These are phyloP conservation scores for Typhlichthys subterraneus DNA, from an alignment of 2,797 vertebrate species.

Conservation along the genomic window DNA sequence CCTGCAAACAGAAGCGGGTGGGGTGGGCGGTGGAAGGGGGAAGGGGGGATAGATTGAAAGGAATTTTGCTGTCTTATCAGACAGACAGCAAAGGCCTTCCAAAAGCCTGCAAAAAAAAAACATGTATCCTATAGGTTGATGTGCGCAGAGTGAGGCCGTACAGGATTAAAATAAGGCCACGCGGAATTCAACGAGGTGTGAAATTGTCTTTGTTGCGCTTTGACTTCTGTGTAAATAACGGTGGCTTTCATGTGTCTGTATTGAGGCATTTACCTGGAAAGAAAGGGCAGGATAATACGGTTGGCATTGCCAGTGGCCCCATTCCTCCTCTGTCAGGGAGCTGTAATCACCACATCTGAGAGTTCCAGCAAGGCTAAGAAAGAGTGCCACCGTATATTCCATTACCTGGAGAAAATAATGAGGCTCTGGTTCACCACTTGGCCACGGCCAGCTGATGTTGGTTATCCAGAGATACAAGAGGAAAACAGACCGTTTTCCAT, in stretches of 20 bases:
- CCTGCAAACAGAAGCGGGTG: conserved; percentile 55
- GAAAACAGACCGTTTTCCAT: conserved; percentile 31
- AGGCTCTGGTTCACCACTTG: conserved; percentile 58
- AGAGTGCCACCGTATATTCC: conserved; percentile 58
- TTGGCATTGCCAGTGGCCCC: conserved; percentile 30
- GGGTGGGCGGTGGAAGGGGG: background rate
- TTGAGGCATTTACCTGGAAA: conserved; percentile 26
- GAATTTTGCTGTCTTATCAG: conserved; percentile 31
- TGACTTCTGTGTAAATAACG: conserved; percentile 25
- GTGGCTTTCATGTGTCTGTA: conserved; percentile 4
- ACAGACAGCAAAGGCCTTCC: conserved; percentile 16
- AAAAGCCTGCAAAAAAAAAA: conserved; percentile 25
- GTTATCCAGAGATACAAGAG: conserved; percentile 50
- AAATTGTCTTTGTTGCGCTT: conserved; percentile 12
- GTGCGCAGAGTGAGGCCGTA: conserved; percentile 5
- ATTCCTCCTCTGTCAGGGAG: conserved; percentile 47
- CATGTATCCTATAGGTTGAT: conserved; percentile 16
- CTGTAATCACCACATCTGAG: conserved; percentile 68
- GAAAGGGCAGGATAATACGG: conserved; percentile 32
- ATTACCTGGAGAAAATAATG: conserved; percentile 59
- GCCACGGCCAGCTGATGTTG: conserved; percentile 53
- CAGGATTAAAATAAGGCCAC: conserved; percentile 35
- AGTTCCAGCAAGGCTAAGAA: conserved; percentile 33
- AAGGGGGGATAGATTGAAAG: conserved; percentile 20
- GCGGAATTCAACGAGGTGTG: conserved; percentile 13